Conservation (phyloP, 2,888 invertebrate species). For the Erannis defoliaria region DNA sequence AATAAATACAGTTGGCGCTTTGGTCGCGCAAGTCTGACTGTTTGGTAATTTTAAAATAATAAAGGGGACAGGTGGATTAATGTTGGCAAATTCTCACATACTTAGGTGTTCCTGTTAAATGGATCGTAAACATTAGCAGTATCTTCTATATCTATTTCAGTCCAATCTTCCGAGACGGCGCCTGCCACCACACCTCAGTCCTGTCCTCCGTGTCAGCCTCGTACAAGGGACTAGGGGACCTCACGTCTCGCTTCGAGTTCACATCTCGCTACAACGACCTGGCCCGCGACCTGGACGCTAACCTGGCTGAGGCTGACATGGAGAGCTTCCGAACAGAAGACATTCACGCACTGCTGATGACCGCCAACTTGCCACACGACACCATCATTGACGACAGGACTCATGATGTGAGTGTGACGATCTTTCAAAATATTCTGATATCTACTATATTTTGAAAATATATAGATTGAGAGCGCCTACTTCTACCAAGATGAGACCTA, state of each 20-base stretch:
- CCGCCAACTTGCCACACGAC: slow-evolving; percentile 91
- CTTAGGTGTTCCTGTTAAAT: neutral
- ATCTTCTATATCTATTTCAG: slow-evolving; percentile 74
- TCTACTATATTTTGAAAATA: neutral
- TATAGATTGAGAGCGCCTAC: too few species aligned
- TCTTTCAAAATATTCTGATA: neutral
- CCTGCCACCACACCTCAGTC: slow-evolving; percentile 93
- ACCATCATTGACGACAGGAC: slow-evolving; percentile 82
- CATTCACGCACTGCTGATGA: slow-evolving; percentile 93
- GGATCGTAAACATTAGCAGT: neutral
- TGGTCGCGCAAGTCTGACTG: too few species aligned
- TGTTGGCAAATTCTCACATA: too few species aligned
- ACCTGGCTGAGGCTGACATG: slow-evolving; percentile 97
- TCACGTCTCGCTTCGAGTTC: slow-evolving; percentile 82
- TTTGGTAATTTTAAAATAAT: too few species aligned
- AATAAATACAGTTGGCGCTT: too few species aligned
- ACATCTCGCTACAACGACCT: slow-evolving; percentile 93
- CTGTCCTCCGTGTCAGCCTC: slow-evolving; percentile 93
- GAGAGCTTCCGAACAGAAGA: slow-evolving; percentile 97
- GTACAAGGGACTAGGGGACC: slow-evolving; percentile 90
- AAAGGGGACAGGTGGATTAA: too few species aligned
- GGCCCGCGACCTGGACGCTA: slow-evolving; percentile 95
- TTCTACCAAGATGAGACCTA: too few species aligned
- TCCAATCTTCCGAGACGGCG: slow-evolving; percentile 91
- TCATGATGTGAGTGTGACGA: slow-evolving; percentile 76